A percentile compares a stretch with the other conserved stretches of the same genome.
Conservation (phyloP, 2,888 invertebrate species). For the Eutolmus rufibarbis region DNA sequence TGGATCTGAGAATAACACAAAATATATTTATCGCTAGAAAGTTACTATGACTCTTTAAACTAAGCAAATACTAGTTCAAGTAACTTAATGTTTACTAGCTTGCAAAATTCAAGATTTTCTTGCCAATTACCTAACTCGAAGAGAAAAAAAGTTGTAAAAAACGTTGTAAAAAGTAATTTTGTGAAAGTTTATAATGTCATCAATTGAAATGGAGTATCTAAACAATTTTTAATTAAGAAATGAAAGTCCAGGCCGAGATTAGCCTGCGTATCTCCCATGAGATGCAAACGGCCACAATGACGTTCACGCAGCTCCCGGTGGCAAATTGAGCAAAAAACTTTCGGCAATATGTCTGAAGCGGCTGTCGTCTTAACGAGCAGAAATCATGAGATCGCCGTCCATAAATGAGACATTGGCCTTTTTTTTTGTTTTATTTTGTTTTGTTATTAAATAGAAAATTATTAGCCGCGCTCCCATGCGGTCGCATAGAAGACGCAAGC, state of each 20-base stretch:
- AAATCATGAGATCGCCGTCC: neutral
- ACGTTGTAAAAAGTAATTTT: neutral
- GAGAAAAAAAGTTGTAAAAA: neutral
- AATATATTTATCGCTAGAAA: too few species aligned
- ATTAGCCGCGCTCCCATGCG: neutral
- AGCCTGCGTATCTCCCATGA: neutral
- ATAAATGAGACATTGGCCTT: slow-evolving; percentile 13
- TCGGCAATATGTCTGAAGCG: neutral
- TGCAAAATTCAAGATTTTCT: neutral
- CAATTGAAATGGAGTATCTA: neutral
- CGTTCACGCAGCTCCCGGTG: neutral
- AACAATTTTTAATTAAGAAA: neutral
- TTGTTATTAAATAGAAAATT: neutral
- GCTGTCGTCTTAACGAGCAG: neutral
- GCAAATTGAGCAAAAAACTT: neutral
- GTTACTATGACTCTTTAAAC: too few species aligned
- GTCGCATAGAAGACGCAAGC: neutral
- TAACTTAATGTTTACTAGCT: neutral
- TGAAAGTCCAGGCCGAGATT: neutral
- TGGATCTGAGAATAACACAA: too few species aligned
- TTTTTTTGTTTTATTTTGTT: neutral
- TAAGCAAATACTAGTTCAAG: too few species aligned
- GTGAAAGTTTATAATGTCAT: neutral
- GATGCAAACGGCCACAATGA: neutral
- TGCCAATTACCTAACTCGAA: neutral